Conservation (phyloP, 2,888 invertebrate genomes). For the Chironomus tentans region DNA sequence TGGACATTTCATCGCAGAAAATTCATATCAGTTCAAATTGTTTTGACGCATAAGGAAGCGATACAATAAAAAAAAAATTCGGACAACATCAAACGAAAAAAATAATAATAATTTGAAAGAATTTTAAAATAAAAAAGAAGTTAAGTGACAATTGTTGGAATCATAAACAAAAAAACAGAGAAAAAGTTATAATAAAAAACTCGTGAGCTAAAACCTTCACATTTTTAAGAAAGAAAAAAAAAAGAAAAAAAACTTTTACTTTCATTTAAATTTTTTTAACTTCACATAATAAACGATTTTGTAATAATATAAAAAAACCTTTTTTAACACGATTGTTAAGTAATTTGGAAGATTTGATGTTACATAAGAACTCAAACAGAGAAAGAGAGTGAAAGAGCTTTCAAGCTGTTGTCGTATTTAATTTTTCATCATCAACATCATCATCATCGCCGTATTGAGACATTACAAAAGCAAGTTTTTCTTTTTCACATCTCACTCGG, state of each 20-base stretch:
- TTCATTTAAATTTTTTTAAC: constrained; percentile 24
- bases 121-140: neutral
- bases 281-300: constrained; percentile 27
- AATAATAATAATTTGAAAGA: neutral
- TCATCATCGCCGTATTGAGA: neutral
- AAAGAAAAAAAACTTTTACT: constrained; percentile 25
- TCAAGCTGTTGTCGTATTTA: neutral
- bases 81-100: neutral
- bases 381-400: constrained; percentile 21
- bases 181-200: neutral
- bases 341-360: constrained; percentile 27
- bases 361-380: constrained; percentile 26
- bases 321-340: constrained; percentile 27
- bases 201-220: constrained; percentile 24
- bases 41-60: too few relatives aligned
- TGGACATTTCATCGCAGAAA: too few relatives aligned
- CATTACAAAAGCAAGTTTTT: constrained; percentile 1
- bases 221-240: neutral
- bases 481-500: neutral
- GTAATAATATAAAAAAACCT: constrained; percentile 23
- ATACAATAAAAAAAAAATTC: too few relatives aligned
- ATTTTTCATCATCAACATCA: neutral
- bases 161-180: constrained; percentile 7
- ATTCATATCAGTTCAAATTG: too few relatives aligned
- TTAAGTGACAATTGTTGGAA: neutral